Percentiles rank a stretch among this genome's conserved stretches.
Conservation (phyloP, 2,888 invertebrate genomes). For the Pollenia griseotomentosa region DNA sequence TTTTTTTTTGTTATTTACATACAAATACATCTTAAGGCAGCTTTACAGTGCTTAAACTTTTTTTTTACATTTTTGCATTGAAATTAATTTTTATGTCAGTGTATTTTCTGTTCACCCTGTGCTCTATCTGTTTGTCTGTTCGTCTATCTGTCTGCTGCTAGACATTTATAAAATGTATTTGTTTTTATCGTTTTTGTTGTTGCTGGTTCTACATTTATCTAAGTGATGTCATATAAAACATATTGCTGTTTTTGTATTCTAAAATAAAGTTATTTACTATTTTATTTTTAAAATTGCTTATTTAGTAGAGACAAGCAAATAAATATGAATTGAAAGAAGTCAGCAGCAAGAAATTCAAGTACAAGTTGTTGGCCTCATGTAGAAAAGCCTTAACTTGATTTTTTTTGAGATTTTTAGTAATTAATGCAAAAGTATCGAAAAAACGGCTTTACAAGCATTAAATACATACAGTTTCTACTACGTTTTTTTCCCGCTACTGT, state of each 20-base stretch:
- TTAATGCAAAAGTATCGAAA: no score
- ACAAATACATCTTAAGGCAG: neutral
- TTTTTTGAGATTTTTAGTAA: neutral
- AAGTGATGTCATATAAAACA: constrained; percentile 52
- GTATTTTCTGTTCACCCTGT: neutral
- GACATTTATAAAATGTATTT: neutral
- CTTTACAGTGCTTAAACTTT: constrained; percentile 19
- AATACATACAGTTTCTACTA: no score
- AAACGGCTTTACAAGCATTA: no score
- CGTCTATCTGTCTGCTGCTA: neutral
- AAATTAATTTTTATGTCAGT: constrained; percentile 37
- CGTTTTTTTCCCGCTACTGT: no score
- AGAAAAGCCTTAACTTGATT: neutral
- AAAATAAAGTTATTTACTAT: constrained; percentile 41
- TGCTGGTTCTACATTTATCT: constrained; percentile 23
- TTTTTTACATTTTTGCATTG: constrained; percentile 36
- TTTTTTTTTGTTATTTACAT: neutral
- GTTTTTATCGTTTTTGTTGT: constrained; percentile 7
- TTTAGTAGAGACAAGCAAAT: constrained; percentile 24
- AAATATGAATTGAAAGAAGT: constrained; percentile 35
- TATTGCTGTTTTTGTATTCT: constrained; percentile 16
- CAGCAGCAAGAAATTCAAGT: constrained; percentile 45
- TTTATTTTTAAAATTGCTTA: constrained; percentile 33
- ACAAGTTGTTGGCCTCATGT: constrained; percentile 11
- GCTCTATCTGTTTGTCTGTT: neutral